Conservation (phyloP, 2,113 vertebrate species). For the Hyaena hyaena region DNA sequence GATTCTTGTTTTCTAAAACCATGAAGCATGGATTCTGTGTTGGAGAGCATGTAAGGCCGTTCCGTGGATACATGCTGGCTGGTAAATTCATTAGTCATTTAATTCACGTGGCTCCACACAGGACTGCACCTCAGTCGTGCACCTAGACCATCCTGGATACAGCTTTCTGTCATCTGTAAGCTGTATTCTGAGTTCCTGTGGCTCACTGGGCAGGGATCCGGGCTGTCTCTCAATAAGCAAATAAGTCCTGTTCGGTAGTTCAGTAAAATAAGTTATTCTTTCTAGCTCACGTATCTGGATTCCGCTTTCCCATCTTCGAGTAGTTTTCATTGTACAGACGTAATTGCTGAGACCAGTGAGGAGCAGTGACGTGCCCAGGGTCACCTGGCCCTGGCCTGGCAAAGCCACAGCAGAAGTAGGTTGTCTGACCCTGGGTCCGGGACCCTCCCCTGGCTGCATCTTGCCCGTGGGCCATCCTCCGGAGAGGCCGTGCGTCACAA, state of each 20-base stretch:
- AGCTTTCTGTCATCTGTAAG: neutral
- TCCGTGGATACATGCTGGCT: neutral
- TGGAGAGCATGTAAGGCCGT: neutral
- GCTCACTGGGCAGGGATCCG: neutral
- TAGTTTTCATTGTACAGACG: neutral
- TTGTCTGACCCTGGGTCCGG: neutral
- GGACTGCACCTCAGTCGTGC: neutral
- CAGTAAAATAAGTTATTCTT: neutral
- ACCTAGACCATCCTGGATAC: neutral
- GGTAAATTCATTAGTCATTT: neutral
- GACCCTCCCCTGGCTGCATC: rapidly evolving
- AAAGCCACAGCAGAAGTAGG: neutral
- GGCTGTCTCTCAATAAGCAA: neutral
- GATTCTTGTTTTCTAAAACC: neutral
- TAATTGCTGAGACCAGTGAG: neutral
- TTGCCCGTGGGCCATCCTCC: rapidly evolving
- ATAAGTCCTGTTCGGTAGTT: neutral
- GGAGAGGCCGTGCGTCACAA: neutral
- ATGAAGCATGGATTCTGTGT: neutral
- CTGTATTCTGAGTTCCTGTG: neutral
- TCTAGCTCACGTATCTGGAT: neutral
- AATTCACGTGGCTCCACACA: neutral
- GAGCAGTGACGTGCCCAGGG: neutral
- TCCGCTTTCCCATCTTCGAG: neutral
- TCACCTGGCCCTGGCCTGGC: neutral